A percentile compares a stretch with the other conserved stretches of the same genome.
These are phyloP conservation scores for Poeciliopsis gracilis DNA, from an alignment of 2,797 vertebrate species.

Conservation along the genomic window DNA sequence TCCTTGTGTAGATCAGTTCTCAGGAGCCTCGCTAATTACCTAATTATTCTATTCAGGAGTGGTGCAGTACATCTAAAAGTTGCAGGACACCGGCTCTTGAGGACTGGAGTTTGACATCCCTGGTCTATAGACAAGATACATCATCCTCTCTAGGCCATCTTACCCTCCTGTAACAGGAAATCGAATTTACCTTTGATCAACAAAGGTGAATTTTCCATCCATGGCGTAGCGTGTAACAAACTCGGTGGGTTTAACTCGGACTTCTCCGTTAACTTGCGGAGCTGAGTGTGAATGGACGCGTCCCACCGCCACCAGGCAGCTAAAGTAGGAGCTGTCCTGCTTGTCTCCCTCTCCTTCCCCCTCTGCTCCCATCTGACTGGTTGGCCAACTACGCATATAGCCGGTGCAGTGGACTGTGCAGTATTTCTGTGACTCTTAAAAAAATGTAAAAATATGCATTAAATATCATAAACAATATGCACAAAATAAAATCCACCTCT, in stretches of 20 bases:
- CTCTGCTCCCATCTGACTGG: conserved; percentile 83
- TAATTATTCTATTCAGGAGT: no score
- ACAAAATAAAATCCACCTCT: not conserved
- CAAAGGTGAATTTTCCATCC: conserved; percentile 96
- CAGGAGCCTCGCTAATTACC: no score
- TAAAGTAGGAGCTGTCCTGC: conserved; percentile 84
- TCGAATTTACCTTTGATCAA: conserved; percentile 90
- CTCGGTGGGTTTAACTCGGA: conserved; percentile 89
- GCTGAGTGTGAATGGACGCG: conserved; percentile 83
- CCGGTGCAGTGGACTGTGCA: conserved; percentile 95
- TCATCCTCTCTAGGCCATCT: not conserved
- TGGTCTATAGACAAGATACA: not conserved
- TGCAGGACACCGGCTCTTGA: no score
- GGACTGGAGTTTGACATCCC: no score
- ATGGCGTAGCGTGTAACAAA: conserved; percentile 92
- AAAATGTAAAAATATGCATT: not conserved
- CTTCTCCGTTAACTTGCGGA: conserved; percentile 84
- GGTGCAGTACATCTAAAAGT: no score
- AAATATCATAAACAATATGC: not conserved
- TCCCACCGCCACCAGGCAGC: conserved; percentile 93
- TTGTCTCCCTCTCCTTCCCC: conserved; percentile 85
- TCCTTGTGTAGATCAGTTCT: no score
- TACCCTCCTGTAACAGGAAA: not conserved
- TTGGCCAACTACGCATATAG: conserved; percentile 93
- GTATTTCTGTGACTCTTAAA: conserved; percentile 89